Evolutionary conservation across 2,888 invertebrate species (phyloP).

Genomic region (Falcaria lacertinaria): DNA sequence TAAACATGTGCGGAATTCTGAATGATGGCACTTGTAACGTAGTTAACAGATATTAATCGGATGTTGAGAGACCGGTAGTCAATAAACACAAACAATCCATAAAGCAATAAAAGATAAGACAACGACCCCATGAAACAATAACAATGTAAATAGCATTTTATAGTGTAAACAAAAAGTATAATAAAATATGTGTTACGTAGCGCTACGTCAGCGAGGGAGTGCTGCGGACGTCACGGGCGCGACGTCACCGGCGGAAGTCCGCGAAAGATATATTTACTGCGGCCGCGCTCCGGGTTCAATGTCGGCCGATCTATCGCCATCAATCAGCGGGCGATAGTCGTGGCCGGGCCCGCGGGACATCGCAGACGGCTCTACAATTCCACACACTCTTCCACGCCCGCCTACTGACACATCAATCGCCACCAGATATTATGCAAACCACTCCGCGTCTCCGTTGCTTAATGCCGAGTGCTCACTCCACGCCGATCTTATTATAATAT

Average conservation of each 20-base stretch:
- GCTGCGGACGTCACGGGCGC: conserved; percentile 50
- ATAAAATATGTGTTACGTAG: conserved; percentile 64
- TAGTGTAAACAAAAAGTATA: conserved; percentile 74
- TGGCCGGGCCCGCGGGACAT: conserved; percentile 11
- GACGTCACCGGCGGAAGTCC: conserved; percentile 75
- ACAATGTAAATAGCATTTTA: conserved; percentile 72
- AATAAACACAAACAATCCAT: conserved; percentile 48
- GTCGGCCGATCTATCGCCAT: conserved; percentile 75
- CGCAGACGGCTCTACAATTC: conserved; percentile 7
- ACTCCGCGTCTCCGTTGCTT: not conserved
- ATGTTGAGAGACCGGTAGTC: conserved; percentile 32
- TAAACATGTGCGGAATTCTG: not conserved
- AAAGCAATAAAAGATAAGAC: conserved; percentile 71
- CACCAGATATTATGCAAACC: not conserved
- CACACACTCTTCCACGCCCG: not conserved
- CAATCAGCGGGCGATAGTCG: conserved; percentile 51
- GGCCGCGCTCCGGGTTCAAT: conserved; percentile 68
- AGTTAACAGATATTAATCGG: conserved; percentile 6
- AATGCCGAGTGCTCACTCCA: not conserved
- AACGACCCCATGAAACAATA: conserved; percentile 68
- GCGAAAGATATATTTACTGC: conserved; percentile 67
- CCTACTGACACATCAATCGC: not conserved
- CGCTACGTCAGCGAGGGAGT: conserved; percentile 52
- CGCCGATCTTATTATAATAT: conserved; percentile 16
- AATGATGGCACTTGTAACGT: conserved; percentile 4